Base-by-base conservation (phyloP, 2,797 vertebrate genomes). In the Danio tinwini region DNA sequence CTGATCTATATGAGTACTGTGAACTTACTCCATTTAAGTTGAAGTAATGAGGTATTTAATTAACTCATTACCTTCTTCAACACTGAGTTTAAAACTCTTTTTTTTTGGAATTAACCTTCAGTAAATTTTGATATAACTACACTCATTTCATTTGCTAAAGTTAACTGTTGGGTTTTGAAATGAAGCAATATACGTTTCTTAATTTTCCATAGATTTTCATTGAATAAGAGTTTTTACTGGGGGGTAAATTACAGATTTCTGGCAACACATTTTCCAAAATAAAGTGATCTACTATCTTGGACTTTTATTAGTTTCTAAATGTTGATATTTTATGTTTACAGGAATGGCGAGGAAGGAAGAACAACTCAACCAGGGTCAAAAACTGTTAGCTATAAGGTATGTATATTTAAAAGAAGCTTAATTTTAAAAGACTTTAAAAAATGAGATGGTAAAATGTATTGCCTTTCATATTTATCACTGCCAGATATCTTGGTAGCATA, bases 281-380 rank as follows among this genome's bases (percentile, higher is more conserved):
- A 29, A 55, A 55, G 53, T 9, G 19, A 55, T 49, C 7, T 37
- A 50, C 12, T 5, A 6, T 16, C 13, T 37, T 5, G 19, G 13
- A 53, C 10, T n/a, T 69, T n/a, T 69, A 39, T 52, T 52, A n/a
- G 45, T 9, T 10, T 37, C 45, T 81, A 16, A 16, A 39, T 77
- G 53, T 61, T 17, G 14, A 6, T 17, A 45, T 69, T 49, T 6
- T 65, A 3, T 62, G 12, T 84, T 83, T 68, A 53, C 84, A 98
- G 97, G 97, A 79, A 96, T 98, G 94, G 95, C 96, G 62, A 90
- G 96, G 29, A 97, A 96, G 86, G 96, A 95, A 58, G 96, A 98
- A 79, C 94, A 96, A 16, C 91, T 98, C 84, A 96, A 93, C 2
- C 93, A 95, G 0, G 92, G 94, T 40, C 97, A 98, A 90, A 95